Evolutionary conservation across 2,113 vertebrate species (phyloP).

Genomic region (Caracal caracal): DNA sequence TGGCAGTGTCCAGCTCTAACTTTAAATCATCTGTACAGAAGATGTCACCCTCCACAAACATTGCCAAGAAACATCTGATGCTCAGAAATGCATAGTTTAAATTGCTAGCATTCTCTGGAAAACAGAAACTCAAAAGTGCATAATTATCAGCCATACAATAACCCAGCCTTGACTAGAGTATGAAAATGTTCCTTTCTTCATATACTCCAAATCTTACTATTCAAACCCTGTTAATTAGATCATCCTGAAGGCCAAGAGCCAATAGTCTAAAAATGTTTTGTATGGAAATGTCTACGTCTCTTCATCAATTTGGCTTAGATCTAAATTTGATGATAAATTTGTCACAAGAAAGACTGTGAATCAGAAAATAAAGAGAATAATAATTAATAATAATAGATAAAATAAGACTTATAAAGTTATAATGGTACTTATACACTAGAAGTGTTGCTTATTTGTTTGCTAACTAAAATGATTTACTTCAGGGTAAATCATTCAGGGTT

Average conservation of each 20-base stretch:
- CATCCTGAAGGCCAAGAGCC: background rate
- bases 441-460: background rate
- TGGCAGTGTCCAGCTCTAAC: background rate
- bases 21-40: background rate
- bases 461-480: background rate
- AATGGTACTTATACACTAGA: background rate
- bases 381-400: background rate
- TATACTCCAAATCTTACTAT: background rate
- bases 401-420: conserved; percentile 7
- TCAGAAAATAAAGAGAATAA: background rate
- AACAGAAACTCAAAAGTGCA: background rate
- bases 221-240: background rate
- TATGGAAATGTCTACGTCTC: background rate
- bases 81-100: background rate
- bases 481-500: background rate
- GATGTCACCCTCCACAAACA: background rate
- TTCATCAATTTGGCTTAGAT: background rate
- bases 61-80: background rate
- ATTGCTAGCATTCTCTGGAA: background rate
- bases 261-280: background rate
- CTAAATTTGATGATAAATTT: background rate
- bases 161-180: background rate
- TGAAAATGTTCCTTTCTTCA: background rate
- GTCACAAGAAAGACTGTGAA: background rate
- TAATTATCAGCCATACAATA: background rate